Evolutionary conservation across 1,140 invertebrate species (phyloP).

Genomic region (Brachionus paranguensis): DNA sequence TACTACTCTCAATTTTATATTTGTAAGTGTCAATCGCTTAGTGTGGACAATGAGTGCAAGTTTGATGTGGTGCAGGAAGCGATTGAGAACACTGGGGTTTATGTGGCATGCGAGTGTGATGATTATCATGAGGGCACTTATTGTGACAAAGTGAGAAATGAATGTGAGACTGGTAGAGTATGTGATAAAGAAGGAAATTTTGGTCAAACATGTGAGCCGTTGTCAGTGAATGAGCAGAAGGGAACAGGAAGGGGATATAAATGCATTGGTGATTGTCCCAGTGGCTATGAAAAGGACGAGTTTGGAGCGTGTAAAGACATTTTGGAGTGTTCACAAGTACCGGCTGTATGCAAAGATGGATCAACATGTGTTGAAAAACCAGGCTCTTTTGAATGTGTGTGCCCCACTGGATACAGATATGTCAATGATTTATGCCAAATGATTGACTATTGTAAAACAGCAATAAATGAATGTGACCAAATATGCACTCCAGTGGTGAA

Average conservation of each 20-base stretch:
- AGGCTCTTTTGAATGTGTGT: neutral
- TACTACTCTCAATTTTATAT: neutral
- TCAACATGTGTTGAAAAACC: neutral
- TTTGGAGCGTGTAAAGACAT: slow-evolving; percentile 2
- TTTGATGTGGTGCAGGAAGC: neutral
- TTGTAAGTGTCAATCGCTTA: neutral
- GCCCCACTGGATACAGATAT: neutral
- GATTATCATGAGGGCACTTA: neutral
- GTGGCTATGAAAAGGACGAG: neutral
- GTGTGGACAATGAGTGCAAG: neutral
- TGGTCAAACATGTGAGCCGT: neutral
- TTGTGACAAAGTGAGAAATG: neutral
- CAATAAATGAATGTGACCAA: neutral
- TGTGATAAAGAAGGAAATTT: neutral
- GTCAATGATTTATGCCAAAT: neutral
- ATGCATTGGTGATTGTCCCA: slow-evolving; percentile 3
- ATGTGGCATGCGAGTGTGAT: neutral
- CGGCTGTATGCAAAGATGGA: neutral
- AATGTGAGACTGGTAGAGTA: neutral
- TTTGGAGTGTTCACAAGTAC: neutral
- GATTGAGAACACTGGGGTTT: neutral
- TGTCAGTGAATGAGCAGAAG: neutral
- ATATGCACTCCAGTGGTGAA: neutral
- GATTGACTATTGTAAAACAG: slow-evolving; percentile 25
- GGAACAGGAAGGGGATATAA: neutral